Evolutionary conservation across 2,797 vertebrate genomes (phyloP).

Genomic region (Sebastes diaconus): DNA sequence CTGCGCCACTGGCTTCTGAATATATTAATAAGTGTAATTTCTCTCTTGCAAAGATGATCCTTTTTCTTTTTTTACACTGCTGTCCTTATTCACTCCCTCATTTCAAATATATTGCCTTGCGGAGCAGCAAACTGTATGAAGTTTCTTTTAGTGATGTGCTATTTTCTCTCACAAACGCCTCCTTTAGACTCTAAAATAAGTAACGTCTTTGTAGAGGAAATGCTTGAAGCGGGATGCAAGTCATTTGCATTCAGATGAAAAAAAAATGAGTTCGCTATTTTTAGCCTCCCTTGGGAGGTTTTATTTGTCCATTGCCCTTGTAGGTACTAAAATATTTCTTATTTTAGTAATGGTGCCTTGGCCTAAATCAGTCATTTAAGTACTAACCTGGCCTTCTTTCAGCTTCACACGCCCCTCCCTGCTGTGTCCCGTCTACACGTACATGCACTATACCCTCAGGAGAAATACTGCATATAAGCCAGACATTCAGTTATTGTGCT

Average conservation of each 20-base stretch:
- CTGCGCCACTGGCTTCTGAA: not conserved
- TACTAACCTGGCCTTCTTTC: slow-evolving; percentile 66
- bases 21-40: slow-evolving; percentile 6
- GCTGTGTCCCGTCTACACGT: not conserved
- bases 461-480: slow-evolving; percentile 1
- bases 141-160: slow-evolving; percentile 16
- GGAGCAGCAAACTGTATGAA: not conserved
- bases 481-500: not conserved
- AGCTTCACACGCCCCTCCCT: slow-evolving; percentile 27
- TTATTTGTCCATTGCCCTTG: slow-evolving; percentile 71
- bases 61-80: not conserved
- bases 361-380: slow-evolving; percentile 80
- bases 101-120: not conserved
- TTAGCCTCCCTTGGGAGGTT: slow-evolving; percentile 63
- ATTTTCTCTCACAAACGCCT: slow-evolving; percentile 16
- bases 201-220: slow-evolving; percentile 25
- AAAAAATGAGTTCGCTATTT: slow-evolving; percentile 67
- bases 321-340: slow-evolving; percentile 73
- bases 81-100: not conserved
- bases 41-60: not conserved
- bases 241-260: slow-evolving; percentile 61
- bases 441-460: slow-evolving; percentile 7
- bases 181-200: slow-evolving; percentile 22
- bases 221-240: slow-evolving; percentile 33
- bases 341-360: slow-evolving; percentile 80